Evolutionary conservation across 2,797 vertebrate species (phyloP), one percentile per base, ranked within the genome.

Genomic region (Halcyon chelicuti): DNA sequence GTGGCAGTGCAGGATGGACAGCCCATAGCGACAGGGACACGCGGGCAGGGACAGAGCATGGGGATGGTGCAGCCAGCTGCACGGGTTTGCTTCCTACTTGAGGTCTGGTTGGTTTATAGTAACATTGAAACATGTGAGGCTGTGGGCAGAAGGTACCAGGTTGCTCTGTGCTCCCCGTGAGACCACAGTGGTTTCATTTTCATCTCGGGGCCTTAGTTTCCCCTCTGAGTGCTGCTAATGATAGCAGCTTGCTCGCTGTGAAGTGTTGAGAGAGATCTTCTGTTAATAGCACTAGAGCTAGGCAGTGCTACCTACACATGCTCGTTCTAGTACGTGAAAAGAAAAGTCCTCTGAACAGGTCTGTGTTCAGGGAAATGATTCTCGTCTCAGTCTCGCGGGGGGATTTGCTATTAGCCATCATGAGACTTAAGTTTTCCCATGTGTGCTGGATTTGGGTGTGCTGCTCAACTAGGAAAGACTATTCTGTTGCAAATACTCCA

Each of bases 121-220:
- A 17, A 3, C 0, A 0, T 5, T 9, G n/a, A 29, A 57, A 33
- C 1, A 1, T 1, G 11, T 11, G 65, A 61, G 44, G 20, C 44
- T 8, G 47, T 10, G 33, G 60, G 80, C 76, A 86, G 55, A 31
- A 80, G 25, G 42, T 12, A 12, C 18, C 11, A 8, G 46, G 35
- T 42, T 3, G 1, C 21, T 65, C 14, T 75, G 4, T 5, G 18
- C 22, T 73, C 11, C 4, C 47, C 28, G 29, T 0, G 0, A 33
- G 44, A 39, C 40, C 0, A 0, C 7, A 26, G 55, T 17, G 12
- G 29, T 22, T 42, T 67, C 1, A 2, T 22, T 60, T 63, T 44
- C 17, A 1, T 29, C 83, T 49, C 60, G 55, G 63, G 60, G 39
- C 47, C 57, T 42, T 6, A 0, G 14, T 86, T 76, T 79, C 35